phyloP scores from a whole-genome alignment of 2,113 vertebrate species.

The Muntiacus muntjak region DNA sequence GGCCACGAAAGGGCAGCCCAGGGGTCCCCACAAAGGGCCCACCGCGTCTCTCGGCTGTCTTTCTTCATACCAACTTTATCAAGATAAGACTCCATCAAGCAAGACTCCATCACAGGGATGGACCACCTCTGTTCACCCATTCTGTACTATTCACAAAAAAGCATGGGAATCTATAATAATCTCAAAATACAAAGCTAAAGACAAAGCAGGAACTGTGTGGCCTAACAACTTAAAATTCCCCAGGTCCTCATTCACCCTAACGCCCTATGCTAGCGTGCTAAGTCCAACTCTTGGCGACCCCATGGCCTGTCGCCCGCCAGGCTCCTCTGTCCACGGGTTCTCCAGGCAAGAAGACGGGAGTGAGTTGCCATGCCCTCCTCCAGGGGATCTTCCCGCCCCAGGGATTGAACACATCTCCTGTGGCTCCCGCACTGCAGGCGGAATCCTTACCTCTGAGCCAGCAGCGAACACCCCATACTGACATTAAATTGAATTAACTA shows the following conservation, averaged over 20 bases:
- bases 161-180: neutral
- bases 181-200: neutral
- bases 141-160: too few species aligned
- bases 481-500: rapidly evolving
- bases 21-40: neutral
- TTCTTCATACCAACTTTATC: neutral
- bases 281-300: rapidly evolving
- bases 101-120: rapidly evolving
- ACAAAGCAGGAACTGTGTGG: neutral
- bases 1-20: neutral
- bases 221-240: neutral
- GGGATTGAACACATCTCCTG: neutral
- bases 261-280: neutral
- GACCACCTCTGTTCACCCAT: rapidly evolving
- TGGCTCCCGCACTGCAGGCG: neutral
- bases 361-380: neutral
- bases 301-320: neutral
- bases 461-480: rapidly evolving
- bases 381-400: neutral
- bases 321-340: neutral
- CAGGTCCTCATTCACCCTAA: rapidly evolving
- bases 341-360: neutral
- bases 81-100: neutral
- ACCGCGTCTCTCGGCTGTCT: rapidly evolving
- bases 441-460: neutral